These are phyloP conservation scores for Chroicocephalus ridibundus DNA, from an alignment of 2,113 vertebrate species.

Conservation along the genomic window DNA sequence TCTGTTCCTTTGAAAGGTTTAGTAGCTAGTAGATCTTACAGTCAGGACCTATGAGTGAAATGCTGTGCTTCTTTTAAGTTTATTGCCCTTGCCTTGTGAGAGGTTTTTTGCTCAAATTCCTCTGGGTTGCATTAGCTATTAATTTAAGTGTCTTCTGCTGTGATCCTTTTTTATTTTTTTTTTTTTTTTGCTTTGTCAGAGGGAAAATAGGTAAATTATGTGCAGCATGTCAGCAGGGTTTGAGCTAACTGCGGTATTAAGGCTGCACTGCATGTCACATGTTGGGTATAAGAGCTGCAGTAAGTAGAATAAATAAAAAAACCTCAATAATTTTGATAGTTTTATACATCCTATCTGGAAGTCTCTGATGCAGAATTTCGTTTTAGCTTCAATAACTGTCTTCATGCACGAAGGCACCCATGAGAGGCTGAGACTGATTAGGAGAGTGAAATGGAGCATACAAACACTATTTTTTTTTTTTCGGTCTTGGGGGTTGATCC, in stretches of 20 bases:
- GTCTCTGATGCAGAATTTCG: background rate
- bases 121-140: background rate
- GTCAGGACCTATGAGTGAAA: background rate
- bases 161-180: background rate
- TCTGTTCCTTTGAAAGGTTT: background rate
- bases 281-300: background rate
- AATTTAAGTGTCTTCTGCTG: background rate
- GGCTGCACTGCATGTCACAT: background rate
- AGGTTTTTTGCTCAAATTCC: background rate
- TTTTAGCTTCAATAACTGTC: background rate
- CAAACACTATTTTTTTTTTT: background rate
- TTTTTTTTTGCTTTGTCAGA: background rate
- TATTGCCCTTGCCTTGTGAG: background rate
- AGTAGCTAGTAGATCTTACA: background rate
- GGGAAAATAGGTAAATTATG: background rate
- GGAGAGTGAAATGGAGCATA: background rate
- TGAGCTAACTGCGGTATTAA: background rate
- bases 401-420: background rate
- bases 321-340: background rate
- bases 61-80: background rate
- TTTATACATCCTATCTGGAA: background rate
- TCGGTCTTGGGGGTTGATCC: background rate
- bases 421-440: background rate
- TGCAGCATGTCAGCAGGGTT: background rate
- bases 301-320: background rate